These are phyloP conservation scores for Jaculus jaculus DNA, from an alignment of 2,113 vertebrate species.

Conservation along the genomic window DNA sequence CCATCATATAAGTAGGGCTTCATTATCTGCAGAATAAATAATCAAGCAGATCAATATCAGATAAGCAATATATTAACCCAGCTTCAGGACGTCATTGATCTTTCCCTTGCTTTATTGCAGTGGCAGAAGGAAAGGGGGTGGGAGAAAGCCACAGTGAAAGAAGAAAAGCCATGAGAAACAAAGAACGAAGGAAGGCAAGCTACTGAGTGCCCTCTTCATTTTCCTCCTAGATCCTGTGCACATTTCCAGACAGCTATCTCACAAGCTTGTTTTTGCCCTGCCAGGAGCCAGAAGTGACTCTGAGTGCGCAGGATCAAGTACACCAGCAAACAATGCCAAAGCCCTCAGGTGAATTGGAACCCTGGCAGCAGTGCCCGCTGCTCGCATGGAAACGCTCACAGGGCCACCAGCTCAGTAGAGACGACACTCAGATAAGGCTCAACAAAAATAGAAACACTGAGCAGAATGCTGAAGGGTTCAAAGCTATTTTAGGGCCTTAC, in stretches of 20 bases:
- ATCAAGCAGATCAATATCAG: background rate
- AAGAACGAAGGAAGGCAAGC: background rate
- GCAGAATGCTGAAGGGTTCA: background rate
- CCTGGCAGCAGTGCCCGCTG: too few relatives aligned
- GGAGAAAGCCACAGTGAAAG: background rate
- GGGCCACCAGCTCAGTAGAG: background rate
- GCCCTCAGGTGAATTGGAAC: background rate
- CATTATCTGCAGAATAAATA: background rate
- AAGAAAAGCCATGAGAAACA: background rate
- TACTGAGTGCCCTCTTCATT: background rate
- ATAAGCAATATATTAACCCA: background rate
- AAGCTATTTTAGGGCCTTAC: background rate
- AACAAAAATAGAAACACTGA: background rate
- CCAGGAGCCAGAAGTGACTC: background rate
- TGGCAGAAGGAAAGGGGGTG: background rate
- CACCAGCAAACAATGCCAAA: background rate
- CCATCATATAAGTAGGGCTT: background rate
- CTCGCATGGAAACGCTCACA: background rate
- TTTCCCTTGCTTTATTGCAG: background rate
- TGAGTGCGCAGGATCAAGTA: background rate
- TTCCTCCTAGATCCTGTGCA: background rate
- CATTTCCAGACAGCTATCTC: background rate
- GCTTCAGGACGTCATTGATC: background rate
- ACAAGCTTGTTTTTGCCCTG: background rate
- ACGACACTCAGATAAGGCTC: background rate